Base-by-base conservation (phyloP, 2,888 invertebrate species). In the Caenorhabditis panamensis region DNA sequence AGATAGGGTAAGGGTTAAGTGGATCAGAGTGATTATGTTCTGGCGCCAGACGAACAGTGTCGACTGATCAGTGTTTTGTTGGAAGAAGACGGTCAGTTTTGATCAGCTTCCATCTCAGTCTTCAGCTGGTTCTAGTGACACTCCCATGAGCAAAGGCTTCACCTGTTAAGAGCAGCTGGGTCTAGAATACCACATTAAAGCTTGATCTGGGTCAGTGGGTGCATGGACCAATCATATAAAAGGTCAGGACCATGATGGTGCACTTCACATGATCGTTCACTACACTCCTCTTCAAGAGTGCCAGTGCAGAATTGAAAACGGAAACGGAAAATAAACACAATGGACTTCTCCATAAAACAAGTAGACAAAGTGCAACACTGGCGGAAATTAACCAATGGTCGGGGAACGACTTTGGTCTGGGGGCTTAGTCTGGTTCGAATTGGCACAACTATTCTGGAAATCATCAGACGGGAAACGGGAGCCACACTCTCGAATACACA, bases 1-100 rank as follows among this genome's bases (percentile, higher is more conserved):
- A 59, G 24, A 56, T 56, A 56, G 31, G 47, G 59, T 59, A 31
- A 49, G 24, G 36, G 49, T 47, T 58, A 20, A 59, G 47, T 49
- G 47, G 62, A 49, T 37, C n/a, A n/a, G n/a, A 47, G 18, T 47
- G 41, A 54, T 53, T 51, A 16, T 37, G 62, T 71, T 41, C 47
- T 47, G 47, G 47, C 47, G 47, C 47, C 47, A 41, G 13, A 41
- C 16, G 47, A n/a, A 18, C 18, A 6, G 18, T 20, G 47, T 47
- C 9, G n/a, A 3, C 47, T 5, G n/a, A 11, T 18, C 18, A 18
- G 5, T 41, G 47, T n/a, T 47, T 47, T 47, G 47, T 20, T 47
- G 47, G n/a, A 9, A 6, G 13, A 41, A 5, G 13, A 31, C 31
- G 5, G 41, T 6, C 9, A 31, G 31, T 31, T 31, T 31, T 31